phyloP scores from a whole-genome alignment of 2,888 invertebrate species.

The Lamellibrachia satsuma region DNA sequence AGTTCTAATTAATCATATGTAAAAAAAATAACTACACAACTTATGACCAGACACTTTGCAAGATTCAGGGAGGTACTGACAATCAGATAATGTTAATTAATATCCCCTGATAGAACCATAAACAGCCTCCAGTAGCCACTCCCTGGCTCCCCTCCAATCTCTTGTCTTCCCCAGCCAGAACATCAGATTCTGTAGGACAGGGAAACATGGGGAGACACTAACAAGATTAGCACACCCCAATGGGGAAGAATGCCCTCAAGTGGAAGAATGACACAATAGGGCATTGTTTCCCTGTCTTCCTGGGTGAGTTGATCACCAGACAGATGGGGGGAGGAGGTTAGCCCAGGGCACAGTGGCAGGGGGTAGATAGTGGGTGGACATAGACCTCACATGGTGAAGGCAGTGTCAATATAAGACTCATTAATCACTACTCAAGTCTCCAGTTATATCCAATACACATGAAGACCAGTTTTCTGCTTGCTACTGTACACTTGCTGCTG shows the following conservation, averaged over 20 bases:
- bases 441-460: background rate
- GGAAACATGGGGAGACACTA: background rate
- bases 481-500: background rate
- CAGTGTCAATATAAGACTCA: background rate
- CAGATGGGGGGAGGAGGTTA: background rate
- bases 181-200: background rate
- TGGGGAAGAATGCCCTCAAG: background rate
- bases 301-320: conserved; percentile 17
- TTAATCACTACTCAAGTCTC: background rate
- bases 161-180: background rate
- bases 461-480: background rate
- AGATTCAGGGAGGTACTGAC: background rate
- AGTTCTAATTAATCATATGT: too few species aligned
- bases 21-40: background rate
- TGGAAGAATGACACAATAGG: conserved; percentile 10
- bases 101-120: background rate
- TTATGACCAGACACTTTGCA: background rate
- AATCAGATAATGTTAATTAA: background rate
- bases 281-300: background rate
- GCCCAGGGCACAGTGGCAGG: background rate
- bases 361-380: background rate
- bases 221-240: conserved; percentile 1
- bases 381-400: too few species aligned
- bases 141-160: background rate
- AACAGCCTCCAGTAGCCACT: background rate